Evolutionary conservation across 2,113 vertebrate species (phyloP).

Genomic region (Mohoua ochrocephala): DNA sequence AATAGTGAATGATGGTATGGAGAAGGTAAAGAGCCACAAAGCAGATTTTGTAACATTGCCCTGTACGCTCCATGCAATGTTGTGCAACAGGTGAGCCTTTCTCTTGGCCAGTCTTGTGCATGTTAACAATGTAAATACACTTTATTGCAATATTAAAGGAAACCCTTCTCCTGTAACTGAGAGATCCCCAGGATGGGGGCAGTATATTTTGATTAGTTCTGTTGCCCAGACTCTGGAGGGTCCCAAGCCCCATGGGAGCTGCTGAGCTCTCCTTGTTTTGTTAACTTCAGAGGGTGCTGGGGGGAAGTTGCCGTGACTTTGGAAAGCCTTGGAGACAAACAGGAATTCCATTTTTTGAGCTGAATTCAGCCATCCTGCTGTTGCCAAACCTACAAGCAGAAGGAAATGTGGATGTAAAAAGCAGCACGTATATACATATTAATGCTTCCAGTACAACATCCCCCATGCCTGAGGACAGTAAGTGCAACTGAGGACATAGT

Average conservation of each 20-base stretch:
- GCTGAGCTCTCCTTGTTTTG: background rate
- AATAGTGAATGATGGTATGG: background rate
- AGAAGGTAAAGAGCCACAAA: background rate
- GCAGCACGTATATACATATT: conserved; percentile 15
- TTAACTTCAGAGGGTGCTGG: background rate
- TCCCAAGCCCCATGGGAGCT: background rate
- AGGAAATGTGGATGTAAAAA: background rate
- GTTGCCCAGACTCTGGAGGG: background rate
- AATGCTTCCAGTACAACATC: conserved; percentile 14
- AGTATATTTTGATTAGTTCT: background rate
- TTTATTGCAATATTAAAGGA: background rate
- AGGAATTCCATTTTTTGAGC: conserved; percentile 10
- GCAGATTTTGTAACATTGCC: background rate
- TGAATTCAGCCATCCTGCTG: background rate
- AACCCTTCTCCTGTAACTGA: background rate
- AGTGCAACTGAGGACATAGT: conserved; percentile 59
- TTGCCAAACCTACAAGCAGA: conserved; percentile 12
- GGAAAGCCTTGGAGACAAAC: background rate
- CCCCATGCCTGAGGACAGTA: conserved; percentile 47
- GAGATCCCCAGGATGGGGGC: background rate
- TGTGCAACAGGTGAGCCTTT: background rate
- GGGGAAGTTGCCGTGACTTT: background rate
- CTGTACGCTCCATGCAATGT: background rate
- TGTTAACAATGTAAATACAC: background rate
- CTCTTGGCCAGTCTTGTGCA: background rate